Evolutionary conservation across 2,888 invertebrate genomes (phyloP).

Genomic region (Psylliodes chrysocephalus): DNA sequence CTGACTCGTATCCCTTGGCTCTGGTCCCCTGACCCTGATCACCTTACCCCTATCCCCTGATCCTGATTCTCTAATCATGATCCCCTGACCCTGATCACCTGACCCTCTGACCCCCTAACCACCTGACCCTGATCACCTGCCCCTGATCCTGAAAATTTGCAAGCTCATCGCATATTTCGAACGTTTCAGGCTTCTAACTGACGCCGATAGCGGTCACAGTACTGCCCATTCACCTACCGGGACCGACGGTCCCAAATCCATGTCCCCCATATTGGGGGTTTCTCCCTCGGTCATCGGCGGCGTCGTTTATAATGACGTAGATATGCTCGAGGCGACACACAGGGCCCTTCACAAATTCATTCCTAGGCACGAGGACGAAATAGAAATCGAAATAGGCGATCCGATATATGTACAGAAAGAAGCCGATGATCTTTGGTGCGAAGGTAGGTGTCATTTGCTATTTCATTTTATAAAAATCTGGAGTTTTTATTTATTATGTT

Average conservation of each 20-base stretch:
- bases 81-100: too few species aligned
- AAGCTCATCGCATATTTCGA: too few species aligned
- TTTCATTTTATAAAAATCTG: too few species aligned
- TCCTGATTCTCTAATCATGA: too few species aligned
- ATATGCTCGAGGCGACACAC: constrained; percentile 88
- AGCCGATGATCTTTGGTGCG: constrained; percentile 97
- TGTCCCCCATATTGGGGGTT: constrained; percentile 73
- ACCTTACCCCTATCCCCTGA: too few species aligned
- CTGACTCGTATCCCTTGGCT: too few species aligned
- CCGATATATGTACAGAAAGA: constrained; percentile 96
- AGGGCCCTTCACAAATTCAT: constrained; percentile 95
- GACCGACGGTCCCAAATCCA: constrained; percentile 84
- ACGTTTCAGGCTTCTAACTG: constrained; percentile 73
- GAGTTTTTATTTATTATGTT: too few species aligned
- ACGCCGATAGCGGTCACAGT: constrained; percentile 90
- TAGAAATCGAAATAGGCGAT: constrained; percentile 97
- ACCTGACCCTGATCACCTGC: too few species aligned
- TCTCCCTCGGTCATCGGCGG: constrained; percentile 75
- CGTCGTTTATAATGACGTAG: constrained; percentile 75
- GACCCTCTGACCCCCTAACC: too few species aligned
- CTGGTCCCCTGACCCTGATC: too few species aligned
- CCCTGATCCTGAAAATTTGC: too few species aligned
- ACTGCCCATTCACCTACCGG: constrained; percentile 86
- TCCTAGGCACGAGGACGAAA: constrained; percentile 94
- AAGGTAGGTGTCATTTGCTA: constrained; percentile 85